Conservation (phyloP, 2,888 invertebrate species). For the Galerucella nymphaeae region DNA sequence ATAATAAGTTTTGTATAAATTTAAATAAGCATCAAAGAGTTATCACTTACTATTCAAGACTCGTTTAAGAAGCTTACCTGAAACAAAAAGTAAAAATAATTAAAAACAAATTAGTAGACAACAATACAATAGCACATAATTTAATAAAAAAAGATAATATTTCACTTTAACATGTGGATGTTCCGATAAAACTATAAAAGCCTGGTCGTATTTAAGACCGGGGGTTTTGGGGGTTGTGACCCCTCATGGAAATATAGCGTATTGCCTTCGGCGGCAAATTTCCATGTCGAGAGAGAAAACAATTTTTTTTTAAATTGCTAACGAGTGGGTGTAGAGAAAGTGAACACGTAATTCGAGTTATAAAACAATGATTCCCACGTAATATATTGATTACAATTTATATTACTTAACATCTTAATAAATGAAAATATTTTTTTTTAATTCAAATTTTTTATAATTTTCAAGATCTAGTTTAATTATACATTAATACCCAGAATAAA, state of each 20-base stretch:
- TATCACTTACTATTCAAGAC: not conserved
- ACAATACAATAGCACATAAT: not conserved
- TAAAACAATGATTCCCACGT: constrained; percentile 6
- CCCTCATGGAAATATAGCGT: too few relatives aligned
- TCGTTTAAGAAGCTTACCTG: not conserved
- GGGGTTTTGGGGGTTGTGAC: too few relatives aligned
- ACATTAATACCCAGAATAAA: too few relatives aligned
- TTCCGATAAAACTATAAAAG: too few relatives aligned
- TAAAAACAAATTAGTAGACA: not conserved
- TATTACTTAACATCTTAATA: not conserved
- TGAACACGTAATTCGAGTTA: not conserved
- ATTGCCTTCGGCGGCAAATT: not conserved
- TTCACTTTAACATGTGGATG: too few relatives aligned
- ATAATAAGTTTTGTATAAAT: too few relatives aligned
- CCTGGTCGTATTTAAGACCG: too few relatives aligned
- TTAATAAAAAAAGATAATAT: not conserved
- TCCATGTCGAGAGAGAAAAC: not conserved
- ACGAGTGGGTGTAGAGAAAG: constrained; percentile 7
- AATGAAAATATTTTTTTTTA: not conserved
- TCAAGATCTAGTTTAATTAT: not conserved
- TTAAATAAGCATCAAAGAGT: not conserved
- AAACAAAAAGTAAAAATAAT: not conserved
- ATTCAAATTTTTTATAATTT: not conserved
- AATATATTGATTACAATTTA: not conserved
- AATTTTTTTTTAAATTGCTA: not conserved